Percentiles rank a stretch among this genome's conserved stretches.
Evolutionary conservation across 2,113 vertebrate genomes (phyloP).

Genomic region (Isurus oxyrinchus): DNA sequence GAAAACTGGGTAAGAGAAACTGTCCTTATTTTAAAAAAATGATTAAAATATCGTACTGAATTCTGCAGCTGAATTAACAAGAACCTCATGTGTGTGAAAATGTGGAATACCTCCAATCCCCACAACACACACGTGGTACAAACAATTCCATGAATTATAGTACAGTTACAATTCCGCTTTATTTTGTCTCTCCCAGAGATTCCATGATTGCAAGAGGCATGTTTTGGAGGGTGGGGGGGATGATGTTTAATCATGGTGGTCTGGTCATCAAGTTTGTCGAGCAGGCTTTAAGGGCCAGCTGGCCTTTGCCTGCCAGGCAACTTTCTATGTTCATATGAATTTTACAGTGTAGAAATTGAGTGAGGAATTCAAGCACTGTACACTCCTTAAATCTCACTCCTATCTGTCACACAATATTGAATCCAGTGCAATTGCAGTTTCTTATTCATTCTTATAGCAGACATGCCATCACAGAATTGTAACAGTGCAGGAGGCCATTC

Average conservation of each 20-base stretch:
- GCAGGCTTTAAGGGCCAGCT: neutral
- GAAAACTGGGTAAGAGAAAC: no score
- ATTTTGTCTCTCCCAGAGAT: no score
- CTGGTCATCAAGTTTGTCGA: neutral
- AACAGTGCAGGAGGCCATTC: neutral
- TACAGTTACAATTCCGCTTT: neutral
- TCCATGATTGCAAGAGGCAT: neutral
- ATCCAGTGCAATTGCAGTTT: neutral
- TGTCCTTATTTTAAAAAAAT: no score
- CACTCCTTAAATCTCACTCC: neutral
- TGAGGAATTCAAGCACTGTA: neutral
- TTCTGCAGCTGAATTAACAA: neutral
- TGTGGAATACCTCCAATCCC: neutral
- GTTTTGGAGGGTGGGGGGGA: neutral
- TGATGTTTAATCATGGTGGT: neutral
- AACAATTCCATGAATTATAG: neutral
- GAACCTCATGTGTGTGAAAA: neutral
- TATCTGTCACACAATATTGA: neutral
- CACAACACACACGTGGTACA: neutral
- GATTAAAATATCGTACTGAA: neutral
- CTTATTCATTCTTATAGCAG: neutral
- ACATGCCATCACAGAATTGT: neutral
- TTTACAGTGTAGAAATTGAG: neutral
- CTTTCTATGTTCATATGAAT: neutral
- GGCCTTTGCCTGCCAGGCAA: neutral